Evolutionary conservation across 2,113 vertebrate species (phyloP), one percentile per base, ranked within the genome.

Genomic region (Pangasianodon hypophthalmus): DNA sequence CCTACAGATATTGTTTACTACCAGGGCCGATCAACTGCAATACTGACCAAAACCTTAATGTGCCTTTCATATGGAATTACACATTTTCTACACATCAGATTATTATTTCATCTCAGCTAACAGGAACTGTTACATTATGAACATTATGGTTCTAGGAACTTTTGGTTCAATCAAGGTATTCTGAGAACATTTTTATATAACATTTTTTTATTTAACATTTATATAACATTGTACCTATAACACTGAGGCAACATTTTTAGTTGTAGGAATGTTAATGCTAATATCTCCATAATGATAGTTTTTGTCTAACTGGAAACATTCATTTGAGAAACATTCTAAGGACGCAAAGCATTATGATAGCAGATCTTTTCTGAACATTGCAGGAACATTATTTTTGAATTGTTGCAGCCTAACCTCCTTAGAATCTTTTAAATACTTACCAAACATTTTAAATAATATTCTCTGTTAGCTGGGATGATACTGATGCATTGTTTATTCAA

Each of bases 31-130:
- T 64, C 41, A 41, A 69, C 21, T 80, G 89, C 84, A 85, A 19
- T 73, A 52, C 48, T 92, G 90, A 84, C 82, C 18, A 93, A 85
- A 85, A 44, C 83, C 75, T 82, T 89, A 80, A 87, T 71, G 52
- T 90, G 77, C 32, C 88, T 89, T 93, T 87, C 88, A 89, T 91
- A 73, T 92, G 85, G 92, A 92, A 94, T 89, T 86, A 89, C 64
- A 75, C 52, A 81, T 87, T 67, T 84, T 87, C 87, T n/a, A 29
- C 54, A 84, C 67, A 91, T 91, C 24, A 91, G 71, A 83, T 86
- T 37, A 37, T 21, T 44, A n/a, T 80, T 50, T 64, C 75, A 60
- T 62, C n/a, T 46, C 6, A 44, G 21, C 13, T 54, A 56, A 60
- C 19, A 29, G 19, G 37, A 29, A 14, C 24, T 80, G 26, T 50